phyloP scores from a whole-genome alignment of 92 coral and sea anemone genomes.

The Montipora capitata region DNA sequence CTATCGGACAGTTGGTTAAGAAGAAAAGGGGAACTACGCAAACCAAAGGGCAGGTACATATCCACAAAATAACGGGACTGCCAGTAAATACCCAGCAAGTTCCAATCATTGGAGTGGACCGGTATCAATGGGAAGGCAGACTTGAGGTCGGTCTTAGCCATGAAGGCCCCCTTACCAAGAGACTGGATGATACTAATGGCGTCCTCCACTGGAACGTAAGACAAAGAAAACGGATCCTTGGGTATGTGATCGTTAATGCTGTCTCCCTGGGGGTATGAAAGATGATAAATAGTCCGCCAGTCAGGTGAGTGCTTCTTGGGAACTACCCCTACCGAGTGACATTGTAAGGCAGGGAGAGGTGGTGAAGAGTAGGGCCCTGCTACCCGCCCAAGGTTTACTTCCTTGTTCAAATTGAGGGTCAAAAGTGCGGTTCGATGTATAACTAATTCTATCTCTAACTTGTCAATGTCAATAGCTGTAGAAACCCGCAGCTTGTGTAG shows the following conservation, averaged over 20 bases:
- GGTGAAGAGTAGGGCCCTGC: not conserved
- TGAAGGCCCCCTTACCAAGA: too few species aligned
- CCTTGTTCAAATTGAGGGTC: not conserved
- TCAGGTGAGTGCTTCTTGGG: constrained; percentile 21
- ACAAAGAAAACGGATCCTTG: constrained; percentile 61
- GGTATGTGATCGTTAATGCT: constrained; percentile 64
- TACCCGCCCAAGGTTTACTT: too few species aligned
- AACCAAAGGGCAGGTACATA: too few species aligned
- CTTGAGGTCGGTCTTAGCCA: too few species aligned
- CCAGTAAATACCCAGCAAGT: too few species aligned
- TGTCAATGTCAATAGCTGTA: not conserved
- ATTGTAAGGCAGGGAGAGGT: not conserved
- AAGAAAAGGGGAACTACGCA: too few species aligned
- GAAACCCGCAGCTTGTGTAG: not conserved
- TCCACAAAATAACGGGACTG: too few species aligned
- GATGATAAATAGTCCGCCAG: constrained; percentile 17
- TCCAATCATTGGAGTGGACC: too few species aligned
- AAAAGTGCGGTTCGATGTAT: constrained; percentile 21
- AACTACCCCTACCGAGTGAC: constrained; percentile 8
- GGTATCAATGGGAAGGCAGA: too few species aligned
- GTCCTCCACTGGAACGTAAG: constrained; percentile 22
- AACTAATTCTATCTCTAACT: constrained; percentile 17
- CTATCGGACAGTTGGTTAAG: too few species aligned
- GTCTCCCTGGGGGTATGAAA: constrained; percentile 47
- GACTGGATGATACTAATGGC: too few species aligned